Conservation (phyloP, 1,140 invertebrate genomes). For the Magallana angulata region DNA sequence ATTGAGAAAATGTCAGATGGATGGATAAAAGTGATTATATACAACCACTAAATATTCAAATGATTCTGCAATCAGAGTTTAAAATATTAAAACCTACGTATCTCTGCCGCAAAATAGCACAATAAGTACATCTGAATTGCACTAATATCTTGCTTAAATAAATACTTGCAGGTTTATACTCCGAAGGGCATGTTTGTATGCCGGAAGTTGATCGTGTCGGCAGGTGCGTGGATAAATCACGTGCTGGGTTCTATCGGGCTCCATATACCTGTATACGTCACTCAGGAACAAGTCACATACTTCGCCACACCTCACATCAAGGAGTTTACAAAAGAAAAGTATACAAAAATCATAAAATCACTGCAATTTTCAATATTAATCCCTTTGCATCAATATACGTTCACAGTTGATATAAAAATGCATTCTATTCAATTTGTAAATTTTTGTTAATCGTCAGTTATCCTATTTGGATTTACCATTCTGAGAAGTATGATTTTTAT, state of each 20-base stretch:
- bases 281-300: conserved; percentile 78
- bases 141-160: neutral
- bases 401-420: too few relatives aligned
- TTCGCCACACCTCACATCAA: conserved; percentile 74
- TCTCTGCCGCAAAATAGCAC: too few relatives aligned
- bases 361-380: too few relatives aligned
- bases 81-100: too few relatives aligned
- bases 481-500: conserved; percentile 68
- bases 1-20: conserved; percentile 62
- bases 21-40: conserved; percentile 50
- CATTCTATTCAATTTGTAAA: neutral
- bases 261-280: conserved; percentile 74
- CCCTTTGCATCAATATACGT: too few relatives aligned
- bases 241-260: conserved; percentile 74
- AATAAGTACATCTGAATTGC: neutral
- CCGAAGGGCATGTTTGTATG: conserved; percentile 69
- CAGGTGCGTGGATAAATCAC: conserved; percentile 76
- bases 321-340: conserved; percentile 77
- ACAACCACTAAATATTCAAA: neutral
- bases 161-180: conserved; percentile 68
- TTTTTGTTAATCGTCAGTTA: conserved; percentile 61
- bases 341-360: neutral
- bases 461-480: conserved; percentile 74
- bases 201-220: conserved; percentile 70
- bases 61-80: neutral